Conservation (phyloP, 2,113 vertebrate species). For the Nestor notabilis region DNA sequence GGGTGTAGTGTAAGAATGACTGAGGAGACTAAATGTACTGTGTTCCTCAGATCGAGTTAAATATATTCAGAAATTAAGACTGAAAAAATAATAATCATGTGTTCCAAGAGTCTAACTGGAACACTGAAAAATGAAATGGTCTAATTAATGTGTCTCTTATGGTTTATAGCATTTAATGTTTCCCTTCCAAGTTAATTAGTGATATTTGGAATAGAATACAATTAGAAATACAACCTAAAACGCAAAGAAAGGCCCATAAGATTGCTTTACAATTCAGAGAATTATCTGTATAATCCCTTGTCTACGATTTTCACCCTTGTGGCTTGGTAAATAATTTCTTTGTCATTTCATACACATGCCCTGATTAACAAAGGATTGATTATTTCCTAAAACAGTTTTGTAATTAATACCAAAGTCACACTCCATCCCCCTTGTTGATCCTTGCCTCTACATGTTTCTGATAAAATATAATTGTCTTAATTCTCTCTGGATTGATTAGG, state of each 20-base stretch:
- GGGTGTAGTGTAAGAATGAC: background rate
- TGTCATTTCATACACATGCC: constrained; percentile 48
- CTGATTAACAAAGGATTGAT: constrained; percentile 61
- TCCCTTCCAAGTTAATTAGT: constrained; percentile 32
- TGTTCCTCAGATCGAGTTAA: background rate
- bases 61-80: background rate
- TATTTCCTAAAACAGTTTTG: constrained; percentile 71
- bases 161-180: background rate
- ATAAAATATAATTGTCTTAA: constrained; percentile 76
- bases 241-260: background rate
- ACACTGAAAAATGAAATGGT: background rate
- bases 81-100: background rate
- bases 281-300: background rate
- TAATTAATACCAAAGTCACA: constrained; percentile 62
- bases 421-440: constrained; percentile 45
- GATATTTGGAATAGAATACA: background rate
- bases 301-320: background rate
- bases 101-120: background rate
- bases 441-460: constrained; percentile 60
- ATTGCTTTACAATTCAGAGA: constrained; percentile 17
- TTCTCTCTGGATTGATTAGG: constrained; percentile 73
- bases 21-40: background rate
- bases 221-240: background rate
- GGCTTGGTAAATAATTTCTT: constrained; percentile 58
- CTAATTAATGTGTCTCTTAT: background rate